Conservation (phyloP, 1,140 invertebrate genomes). For the Meloidogyne exigua region DNA sequence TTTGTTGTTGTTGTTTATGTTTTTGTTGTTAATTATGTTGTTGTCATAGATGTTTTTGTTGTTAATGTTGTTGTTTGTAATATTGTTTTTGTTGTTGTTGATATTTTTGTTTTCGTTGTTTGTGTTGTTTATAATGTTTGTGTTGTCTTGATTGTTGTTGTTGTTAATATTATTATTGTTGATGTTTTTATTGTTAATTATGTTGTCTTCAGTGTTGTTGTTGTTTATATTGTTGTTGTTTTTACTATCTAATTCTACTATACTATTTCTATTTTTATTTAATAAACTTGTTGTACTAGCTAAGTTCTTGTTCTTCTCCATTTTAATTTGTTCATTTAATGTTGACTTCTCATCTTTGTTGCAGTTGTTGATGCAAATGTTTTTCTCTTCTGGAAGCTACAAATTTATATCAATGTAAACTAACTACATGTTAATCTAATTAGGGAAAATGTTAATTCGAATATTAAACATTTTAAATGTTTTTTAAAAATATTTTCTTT, state of each 20-base stretch:
- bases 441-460: not conserved
- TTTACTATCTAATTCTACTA: not conserved
- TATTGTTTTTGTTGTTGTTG: conserved; percentile 10
- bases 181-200: too few relatives aligned
- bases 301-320: not conserved
- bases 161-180: not conserved
- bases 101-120: not conserved
- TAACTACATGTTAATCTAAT: not conserved
- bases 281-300: not conserved
- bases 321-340: not conserved
- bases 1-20: not conserved
- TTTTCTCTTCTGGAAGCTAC: not conserved
- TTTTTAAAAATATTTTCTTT: not conserved
- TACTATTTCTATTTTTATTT: conserved; percentile 8
- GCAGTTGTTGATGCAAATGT: conserved; percentile 4
- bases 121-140: not conserved
- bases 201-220: not conserved
- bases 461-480: not conserved
- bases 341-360: not conserved
- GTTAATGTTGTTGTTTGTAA: not conserved
- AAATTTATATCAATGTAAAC: not conserved
- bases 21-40: not conserved
- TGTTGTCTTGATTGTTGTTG: not conserved
- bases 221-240: not conserved
- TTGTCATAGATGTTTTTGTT: conserved; percentile 7